Conservation (phyloP, 2,888 invertebrate species). For the Luffia ferchaultella region DNA sequence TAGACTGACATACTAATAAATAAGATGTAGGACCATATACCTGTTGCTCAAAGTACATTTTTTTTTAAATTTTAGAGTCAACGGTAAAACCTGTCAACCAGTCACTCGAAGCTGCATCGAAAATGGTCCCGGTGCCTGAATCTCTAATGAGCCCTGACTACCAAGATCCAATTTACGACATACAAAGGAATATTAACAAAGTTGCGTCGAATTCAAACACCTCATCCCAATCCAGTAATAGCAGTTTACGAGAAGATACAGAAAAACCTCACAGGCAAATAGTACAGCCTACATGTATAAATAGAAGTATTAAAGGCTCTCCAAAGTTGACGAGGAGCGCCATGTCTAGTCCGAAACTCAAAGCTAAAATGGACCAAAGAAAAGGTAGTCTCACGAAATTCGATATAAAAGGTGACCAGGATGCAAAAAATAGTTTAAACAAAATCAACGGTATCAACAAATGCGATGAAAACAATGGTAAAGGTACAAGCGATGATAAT, state of each 20-base stretch:
- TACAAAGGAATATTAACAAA: conserved; percentile 43
- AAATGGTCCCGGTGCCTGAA: conserved; percentile 88
- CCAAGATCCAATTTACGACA: conserved; percentile 59
- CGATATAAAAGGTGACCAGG: conserved; percentile 20
- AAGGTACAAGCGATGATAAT: conserved; percentile 28
- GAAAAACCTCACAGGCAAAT: conserved; percentile 26
- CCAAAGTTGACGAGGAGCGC: conserved; percentile 56
- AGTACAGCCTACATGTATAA: conserved; percentile 18
- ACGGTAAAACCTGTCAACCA: conserved; percentile 41
- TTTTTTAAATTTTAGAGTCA: no score
- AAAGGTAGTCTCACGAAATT: conserved; percentile 43
- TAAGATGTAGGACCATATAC: no score
- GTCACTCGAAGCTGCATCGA: conserved; percentile 82
- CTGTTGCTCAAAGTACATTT: no score
- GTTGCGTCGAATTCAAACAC: conserved; percentile 26
- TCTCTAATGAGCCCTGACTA: conserved; percentile 87
- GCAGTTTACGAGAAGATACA: conserved; percentile 44
- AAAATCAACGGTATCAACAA: conserved; percentile 20
- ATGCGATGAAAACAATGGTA: conserved; percentile 16
- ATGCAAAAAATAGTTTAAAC: neutral
- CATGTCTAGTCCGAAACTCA: conserved; percentile 51
- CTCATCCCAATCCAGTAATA: conserved; percentile 33
- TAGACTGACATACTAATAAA: no score
- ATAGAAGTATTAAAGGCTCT: conserved; percentile 40
- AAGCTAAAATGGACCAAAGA: conserved; percentile 44